A percentile compares a stretch with the other conserved stretches of the same genome.
Conservation (phyloP, 1,140 invertebrate genomes). For the Venturia canescens region DNA sequence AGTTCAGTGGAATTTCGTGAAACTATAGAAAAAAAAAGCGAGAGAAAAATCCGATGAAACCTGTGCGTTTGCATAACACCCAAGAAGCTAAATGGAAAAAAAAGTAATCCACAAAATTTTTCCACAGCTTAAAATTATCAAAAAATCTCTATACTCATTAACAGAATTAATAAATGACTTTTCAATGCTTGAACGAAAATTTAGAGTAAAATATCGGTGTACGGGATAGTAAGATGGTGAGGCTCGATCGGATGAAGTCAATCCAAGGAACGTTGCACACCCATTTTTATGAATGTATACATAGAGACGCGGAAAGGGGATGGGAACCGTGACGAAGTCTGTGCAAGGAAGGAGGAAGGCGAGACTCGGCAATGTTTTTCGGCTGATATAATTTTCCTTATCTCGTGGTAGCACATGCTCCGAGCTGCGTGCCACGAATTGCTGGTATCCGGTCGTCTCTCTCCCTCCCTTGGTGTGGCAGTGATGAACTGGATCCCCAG, state of each 20-base stretch:
- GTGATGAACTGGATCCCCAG: conserved; percentile 29
- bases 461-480: background rate
- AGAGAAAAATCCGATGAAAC: too few relatives aligned
- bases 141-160: too few relatives aligned
- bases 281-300: background rate
- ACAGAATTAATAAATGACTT: too few relatives aligned
- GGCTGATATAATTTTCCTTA: conserved; percentile 64
- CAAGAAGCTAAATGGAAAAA: too few relatives aligned
- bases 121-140: too few relatives aligned
- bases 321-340: conserved; percentile 46
- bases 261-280: background rate
- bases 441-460: conserved; percentile 59
- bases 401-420: conserved; percentile 65
- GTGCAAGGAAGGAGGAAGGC: conserved; percentile 28
- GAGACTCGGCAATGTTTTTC: conserved; percentile 51
- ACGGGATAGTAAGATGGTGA: background rate
- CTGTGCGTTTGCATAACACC: too few relatives aligned
- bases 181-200: too few relatives aligned
- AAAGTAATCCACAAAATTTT: too few relatives aligned
- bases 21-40: too few relatives aligned
- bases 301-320: background rate
- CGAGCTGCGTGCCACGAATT: conserved; percentile 64
- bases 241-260: background rate
- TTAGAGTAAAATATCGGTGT: too few relatives aligned
- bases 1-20: too few relatives aligned